These are phyloP conservation scores for Nautilus pompilius DNA, from an alignment of 1,140 invertebrate genomes.

Conservation along the genomic window DNA sequence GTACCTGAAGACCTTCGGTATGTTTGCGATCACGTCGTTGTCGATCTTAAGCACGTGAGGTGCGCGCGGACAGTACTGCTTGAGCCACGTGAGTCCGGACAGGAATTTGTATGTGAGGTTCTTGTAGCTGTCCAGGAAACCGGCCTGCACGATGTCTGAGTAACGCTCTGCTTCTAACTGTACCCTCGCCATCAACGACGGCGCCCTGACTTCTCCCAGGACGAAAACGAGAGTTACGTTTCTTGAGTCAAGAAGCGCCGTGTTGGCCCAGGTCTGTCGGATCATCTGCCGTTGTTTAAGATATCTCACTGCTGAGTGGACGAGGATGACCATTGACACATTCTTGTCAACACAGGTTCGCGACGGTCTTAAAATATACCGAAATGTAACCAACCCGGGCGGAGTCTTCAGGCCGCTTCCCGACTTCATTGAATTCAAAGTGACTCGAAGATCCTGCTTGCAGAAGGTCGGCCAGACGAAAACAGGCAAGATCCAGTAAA, in stretches of 20 bases:
- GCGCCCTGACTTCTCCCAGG: background rate
- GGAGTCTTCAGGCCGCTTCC: too few relatives aligned
- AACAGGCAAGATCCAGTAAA: too few relatives aligned
- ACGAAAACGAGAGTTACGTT: background rate
- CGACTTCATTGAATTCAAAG: too few relatives aligned
- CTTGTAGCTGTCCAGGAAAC: slow-evolving; percentile 21
- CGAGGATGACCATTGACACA: background rate
- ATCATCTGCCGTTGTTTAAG: background rate
- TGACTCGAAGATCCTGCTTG: too few relatives aligned
- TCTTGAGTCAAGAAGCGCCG: background rate
- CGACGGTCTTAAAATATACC: too few relatives aligned
- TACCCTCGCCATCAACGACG: background rate
- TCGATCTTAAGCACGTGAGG: slow-evolving; percentile 20
- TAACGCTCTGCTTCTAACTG: slow-evolving; percentile 13
- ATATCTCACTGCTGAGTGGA: background rate
- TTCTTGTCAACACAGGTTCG: background rate
- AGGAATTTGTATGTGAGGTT: slow-evolving; percentile 24
- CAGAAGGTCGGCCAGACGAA: too few relatives aligned
- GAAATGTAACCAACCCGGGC: too few relatives aligned
- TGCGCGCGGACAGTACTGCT: slow-evolving; percentile 11
- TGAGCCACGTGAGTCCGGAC: slow-evolving; percentile 23
- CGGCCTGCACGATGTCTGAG: slow-evolving; percentile 27
- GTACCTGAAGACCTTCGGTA: slow-evolving; percentile 8
- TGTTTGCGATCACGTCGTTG: slow-evolving; percentile 29
- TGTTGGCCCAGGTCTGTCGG: background rate